Evolutionary conservation across 2,797 vertebrate species (phyloP), one percentile per base, ranked within the genome.

Genomic region (Pteropus rufus): DNA sequence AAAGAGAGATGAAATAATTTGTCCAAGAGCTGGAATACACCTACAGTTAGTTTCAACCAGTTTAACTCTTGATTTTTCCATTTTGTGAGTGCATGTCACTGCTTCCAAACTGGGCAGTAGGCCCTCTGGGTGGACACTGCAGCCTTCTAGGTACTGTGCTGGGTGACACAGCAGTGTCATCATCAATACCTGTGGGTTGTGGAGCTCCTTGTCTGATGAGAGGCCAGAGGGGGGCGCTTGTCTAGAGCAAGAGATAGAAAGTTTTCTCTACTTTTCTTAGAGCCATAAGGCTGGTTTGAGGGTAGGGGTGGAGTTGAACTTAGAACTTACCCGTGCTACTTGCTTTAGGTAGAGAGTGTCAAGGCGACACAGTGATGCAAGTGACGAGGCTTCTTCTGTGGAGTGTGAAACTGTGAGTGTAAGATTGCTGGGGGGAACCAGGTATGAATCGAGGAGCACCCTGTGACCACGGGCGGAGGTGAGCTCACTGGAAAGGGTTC

Each of bases 101-200:
- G 60, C 88, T 81, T 69, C 36, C 19, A 19, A 54, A 24, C 19
- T 5, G 5, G 39, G 46, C 23, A n/a, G 39, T 0, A 6, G 18
- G 58, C 36, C 60, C 39, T 8, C 5, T 2, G 18, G 18, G 64
- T 0, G 7, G 12, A 29, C 0, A 2, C 36, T 1, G 3, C 39
- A 9, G n/a, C 52, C 86, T 58, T 44, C 46, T 10, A n/a, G 60
- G 58, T 34, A 34, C 41, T 58, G 56, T 34, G n/a, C 21, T 23
- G 31, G 31, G 44, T 31, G 44, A 24, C 54, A 62, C 18, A 15
- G 67, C 15, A 10, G 9, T 49, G 72, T n/a, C 34, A 3, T 24
- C 0, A 0, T 44, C n/a, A 77, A 9, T 34, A 62, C 56, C 19
- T 84, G 44, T 14, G 49, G 41, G 23, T 56, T 36, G 26, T 39